A percentile compares a stretch with the other conserved stretches of the same genome.
Evolutionary conservation across 2,888 invertebrate genomes (phyloP).

Genomic region (Lampropteryx suffumata): DNA sequence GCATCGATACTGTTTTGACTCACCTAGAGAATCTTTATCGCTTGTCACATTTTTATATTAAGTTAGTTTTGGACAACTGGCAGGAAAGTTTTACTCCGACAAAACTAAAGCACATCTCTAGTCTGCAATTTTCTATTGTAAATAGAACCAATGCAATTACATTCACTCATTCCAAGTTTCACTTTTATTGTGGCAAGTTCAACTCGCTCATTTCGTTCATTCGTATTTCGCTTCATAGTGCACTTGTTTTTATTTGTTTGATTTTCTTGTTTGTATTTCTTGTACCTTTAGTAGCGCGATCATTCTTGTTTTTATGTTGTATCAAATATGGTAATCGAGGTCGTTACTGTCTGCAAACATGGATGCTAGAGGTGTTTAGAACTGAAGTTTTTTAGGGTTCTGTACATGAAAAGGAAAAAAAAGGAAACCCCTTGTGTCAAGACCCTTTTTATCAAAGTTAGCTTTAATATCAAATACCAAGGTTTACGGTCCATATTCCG

Average conservation of each 20-base stretch:
- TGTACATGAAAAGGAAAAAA: too few relatives aligned
- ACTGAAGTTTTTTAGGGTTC: neutral
- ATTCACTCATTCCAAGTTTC: constrained; percentile 8
- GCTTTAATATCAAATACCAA: too few relatives aligned
- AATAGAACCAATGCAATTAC: constrained; percentile 15
- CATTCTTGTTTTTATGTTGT: constrained; percentile 5
- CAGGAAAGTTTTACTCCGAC: neutral
- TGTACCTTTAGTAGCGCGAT: neutral
- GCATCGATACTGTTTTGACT: too few relatives aligned
- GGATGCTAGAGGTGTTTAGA: neutral
- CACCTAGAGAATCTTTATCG: too few relatives aligned
- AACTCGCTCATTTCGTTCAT: constrained; percentile 1
- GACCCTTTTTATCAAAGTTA: too few relatives aligned
- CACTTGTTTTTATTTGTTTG: neutral
- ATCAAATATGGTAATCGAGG: neutral
- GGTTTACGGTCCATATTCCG: too few relatives aligned
- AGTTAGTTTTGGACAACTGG: too few relatives aligned
- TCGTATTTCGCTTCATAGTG: neutral
- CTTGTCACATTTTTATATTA: neutral
- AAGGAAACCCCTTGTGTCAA: too few relatives aligned
- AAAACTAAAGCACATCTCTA: constrained; percentile 5
- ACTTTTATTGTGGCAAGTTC: constrained; percentile 11
- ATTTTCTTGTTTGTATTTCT: constrained; percentile 4
- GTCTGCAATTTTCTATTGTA: constrained; percentile 6
- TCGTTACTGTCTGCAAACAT: neutral